Evolutionary conservation across 2,797 vertebrate species (phyloP).

Genomic region (Lithobates pipiens): DNA sequence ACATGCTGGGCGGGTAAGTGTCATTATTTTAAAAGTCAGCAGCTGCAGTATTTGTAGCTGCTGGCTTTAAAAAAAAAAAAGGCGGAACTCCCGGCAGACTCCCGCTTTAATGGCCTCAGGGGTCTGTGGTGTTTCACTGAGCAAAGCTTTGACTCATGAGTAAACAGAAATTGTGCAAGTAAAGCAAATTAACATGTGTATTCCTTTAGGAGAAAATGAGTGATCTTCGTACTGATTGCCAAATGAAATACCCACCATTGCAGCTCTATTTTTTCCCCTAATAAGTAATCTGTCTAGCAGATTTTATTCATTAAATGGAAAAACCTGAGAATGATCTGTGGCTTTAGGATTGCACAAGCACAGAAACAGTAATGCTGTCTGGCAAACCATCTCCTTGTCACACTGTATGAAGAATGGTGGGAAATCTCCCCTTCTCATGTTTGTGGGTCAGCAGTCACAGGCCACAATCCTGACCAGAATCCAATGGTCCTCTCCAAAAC

Average conservation of each 20-base stretch:
- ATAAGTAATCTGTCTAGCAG: conserved; percentile 61
- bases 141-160: background rate
- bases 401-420: conserved; percentile 60
- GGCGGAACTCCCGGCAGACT: too few species aligned
- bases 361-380: conserved; percentile 65
- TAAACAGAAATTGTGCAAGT: conserved; percentile 12
- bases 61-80: too few species aligned
- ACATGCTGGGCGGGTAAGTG: too few species aligned
- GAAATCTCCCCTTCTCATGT: conserved; percentile 47
- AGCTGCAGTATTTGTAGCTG: too few species aligned
- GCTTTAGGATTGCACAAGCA: conserved; percentile 67
- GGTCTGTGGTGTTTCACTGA: background rate
- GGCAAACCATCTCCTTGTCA: conserved; percentile 48
- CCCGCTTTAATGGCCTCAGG: background rate
- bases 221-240: background rate
- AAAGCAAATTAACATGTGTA: conserved; percentile 22
- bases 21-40: too few species aligned
- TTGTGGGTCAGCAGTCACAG: background rate
- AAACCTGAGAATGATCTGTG: conserved; percentile 61
- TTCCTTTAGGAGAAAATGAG: conserved; percentile 34
- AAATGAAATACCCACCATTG: conserved; percentile 24
- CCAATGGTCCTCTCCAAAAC: too few species aligned
- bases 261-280: conserved; percentile 38
- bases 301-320: conserved; percentile 69
- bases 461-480: background rate